Base-by-base conservation (phyloP, 2,113 vertebrate species). In the Corvus cornix region DNA sequence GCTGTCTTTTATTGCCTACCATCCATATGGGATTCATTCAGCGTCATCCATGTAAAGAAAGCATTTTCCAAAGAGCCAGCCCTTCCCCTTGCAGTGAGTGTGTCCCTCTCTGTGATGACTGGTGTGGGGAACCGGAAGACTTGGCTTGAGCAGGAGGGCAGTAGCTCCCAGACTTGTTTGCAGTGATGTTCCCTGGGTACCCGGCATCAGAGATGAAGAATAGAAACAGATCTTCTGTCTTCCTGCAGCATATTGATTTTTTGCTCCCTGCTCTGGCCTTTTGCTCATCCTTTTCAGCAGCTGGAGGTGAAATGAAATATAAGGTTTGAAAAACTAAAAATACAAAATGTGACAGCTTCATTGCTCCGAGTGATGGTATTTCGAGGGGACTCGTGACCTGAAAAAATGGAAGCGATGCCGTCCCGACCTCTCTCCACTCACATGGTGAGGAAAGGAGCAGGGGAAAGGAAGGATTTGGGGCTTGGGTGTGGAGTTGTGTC, bases 231-330 rank as follows among this genome's bases (percentile, higher is more conserved):
- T 85, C 63, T 76, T 91, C 72, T 49, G 67, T 93, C 92, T 98
- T 98, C 96, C 97, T 97, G 95, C 92, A 87, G 96, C 3, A 78
- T 98, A 98, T 98, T 96, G 98, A 98, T 98, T 98, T 97, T 96
- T 97, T 96, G 95, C 95, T 98, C 96, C 96, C 95, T 35, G 70
- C 93, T 96, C 66, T 55, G 95, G 96, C 96, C 88, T 98, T 97
- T 97, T 83, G 91, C 97, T 96, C 92, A 82, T 97, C 96, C 84
- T 96, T 95, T 97, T 96, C 94, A 93, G 90, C 93, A 95, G 91
- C 93, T 91, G 91, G 85, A 21, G 18, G 87, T 94, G 91, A 95
- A 97, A 90, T 89, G 92, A 98, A 98, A 97, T 93, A 97, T 66
- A 91, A 97, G 93, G 95, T 96, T 96, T 97, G 96, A 97, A 97